These are phyloP conservation scores for Malurus alboscapulatus DNA, from an alignment of 2,113 vertebrate genomes.

Conservation along the genomic window DNA sequence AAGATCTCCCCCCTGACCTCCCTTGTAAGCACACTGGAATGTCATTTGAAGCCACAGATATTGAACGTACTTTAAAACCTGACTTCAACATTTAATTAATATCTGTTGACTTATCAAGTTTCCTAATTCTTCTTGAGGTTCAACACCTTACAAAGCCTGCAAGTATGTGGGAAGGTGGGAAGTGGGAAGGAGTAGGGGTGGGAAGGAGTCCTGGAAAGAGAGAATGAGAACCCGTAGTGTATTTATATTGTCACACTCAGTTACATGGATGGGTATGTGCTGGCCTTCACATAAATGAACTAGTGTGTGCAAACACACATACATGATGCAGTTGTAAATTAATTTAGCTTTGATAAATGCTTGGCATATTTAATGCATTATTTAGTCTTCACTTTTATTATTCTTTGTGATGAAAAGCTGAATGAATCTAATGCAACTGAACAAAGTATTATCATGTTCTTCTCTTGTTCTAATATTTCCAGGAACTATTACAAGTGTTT, in stretches of 20 bases:
- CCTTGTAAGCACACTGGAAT: conserved; percentile 26
- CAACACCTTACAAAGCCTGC: not conserved
- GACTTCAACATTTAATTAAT: conserved; percentile 52
- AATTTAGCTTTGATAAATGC: conserved; percentile 40
- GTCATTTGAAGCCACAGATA: conserved; percentile 33
- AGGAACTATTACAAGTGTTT: conserved; percentile 85
- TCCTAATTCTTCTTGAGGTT: not conserved
- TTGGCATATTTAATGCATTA: conserved; percentile 55
- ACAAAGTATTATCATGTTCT: conserved; percentile 57
- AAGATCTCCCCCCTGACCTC: conserved; percentile 10
- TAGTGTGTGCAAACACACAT: not conserved
- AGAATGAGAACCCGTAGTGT: not conserved
- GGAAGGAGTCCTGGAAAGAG: not conserved
- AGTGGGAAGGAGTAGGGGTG: too few relatives aligned
- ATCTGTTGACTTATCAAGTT: conserved; percentile 27
- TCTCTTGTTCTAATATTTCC: conserved; percentile 76
- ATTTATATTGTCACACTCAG: not conserved
- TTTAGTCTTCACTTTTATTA: conserved; percentile 63
- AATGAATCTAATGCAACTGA: conserved; percentile 57
- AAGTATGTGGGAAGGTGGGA: not conserved
- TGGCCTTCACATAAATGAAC: not conserved
- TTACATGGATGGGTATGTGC: not conserved
- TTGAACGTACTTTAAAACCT: conserved; percentile 38
- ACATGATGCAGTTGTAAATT: not conserved
- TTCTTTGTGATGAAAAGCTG: conserved; percentile 54